Base-by-base conservation (phyloP, 1,140 invertebrate genomes). In the Caenorhabditis tropicalis region DNA sequence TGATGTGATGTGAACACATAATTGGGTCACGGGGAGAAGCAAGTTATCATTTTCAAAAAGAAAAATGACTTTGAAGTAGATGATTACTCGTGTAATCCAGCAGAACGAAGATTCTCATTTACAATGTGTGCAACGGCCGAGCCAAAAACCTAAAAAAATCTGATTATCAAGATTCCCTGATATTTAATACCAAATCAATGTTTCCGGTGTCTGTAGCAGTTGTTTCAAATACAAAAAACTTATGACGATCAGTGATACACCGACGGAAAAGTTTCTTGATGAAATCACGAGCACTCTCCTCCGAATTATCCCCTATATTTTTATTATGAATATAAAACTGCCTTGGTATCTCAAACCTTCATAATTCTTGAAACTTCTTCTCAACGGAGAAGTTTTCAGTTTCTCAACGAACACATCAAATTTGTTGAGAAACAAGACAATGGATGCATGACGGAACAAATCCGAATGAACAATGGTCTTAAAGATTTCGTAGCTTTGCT, bases 121-220 rank as follows among this genome's bases (percentile, higher is more conserved):
- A 87, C 84, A 2, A 87, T 87, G 70, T 87, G 86, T 24, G 86
- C 65, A 33, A 87, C 82, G 2, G 86, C 86, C 4, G 86, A 87
- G 19, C 53, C 85, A 58, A 87, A 87, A 4, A 87, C 84, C 84
- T 82, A 10, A 1, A 79, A 84, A 65, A 10, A 21, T 7, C 2
- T 6, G 10, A 56, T 56, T 56, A n/a, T 56, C 6, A 2, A 27
- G 7, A 24, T 21, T 27, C 4, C 21, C 10, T 5, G 19, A 79
- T 1, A 79, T 16, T 0, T 19, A 4, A 21, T 53, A 85, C 85
- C 80, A 83, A 60, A 51, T 87, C 86, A 74, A 87, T 86, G 48
- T 86, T 86, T 5, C 81, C 49, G 31, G 86, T 87, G 46, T 87
- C 83, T 19, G 86, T 87, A 10, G 86, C 86, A 9, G 79, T 86